These are phyloP conservation scores for Brachypalpus laphriformis DNA, from an alignment of 2,888 invertebrate species.

Conservation along the genomic window DNA sequence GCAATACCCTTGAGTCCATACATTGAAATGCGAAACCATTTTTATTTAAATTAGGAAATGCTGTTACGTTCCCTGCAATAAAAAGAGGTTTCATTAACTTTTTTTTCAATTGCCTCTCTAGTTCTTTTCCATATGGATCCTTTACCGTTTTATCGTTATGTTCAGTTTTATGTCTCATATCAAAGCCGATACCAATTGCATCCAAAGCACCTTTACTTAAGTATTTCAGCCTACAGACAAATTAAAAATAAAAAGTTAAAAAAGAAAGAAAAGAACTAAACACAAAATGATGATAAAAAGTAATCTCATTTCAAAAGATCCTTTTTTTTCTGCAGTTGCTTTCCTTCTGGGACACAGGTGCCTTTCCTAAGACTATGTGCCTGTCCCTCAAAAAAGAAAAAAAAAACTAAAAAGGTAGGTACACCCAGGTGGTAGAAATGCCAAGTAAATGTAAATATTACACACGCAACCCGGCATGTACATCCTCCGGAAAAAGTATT, in stretches of 20 bases:
- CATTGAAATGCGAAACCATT: not conserved
- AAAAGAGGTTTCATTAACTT: not conserved
- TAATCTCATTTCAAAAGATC: conserved; percentile 19
- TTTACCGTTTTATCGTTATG: not conserved
- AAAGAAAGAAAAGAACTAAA: not conserved
- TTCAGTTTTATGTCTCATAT: not conserved
- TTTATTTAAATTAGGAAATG: not conserved
- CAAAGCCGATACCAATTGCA: not conserved
- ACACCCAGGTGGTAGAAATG: conserved; percentile 21
- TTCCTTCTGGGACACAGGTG: not conserved
- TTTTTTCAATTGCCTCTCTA: not conserved
- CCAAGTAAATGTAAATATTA: conserved; percentile 24
- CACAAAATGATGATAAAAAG: conserved; percentile 21
- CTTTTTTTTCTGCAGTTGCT: not conserved
- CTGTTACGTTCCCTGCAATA: not conserved
- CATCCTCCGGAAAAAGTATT: conserved; percentile 18
- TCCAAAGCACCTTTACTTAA: not conserved
- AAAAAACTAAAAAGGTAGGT: not conserved
- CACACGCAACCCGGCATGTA: conserved; percentile 3
- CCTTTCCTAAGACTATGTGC: not conserved
- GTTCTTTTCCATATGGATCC: not conserved
- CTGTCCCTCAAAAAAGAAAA: not conserved
- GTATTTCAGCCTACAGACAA: not conserved
- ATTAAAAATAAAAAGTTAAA: conserved; percentile 36
- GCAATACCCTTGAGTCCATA: not conserved